phyloP scores from a whole-genome alignment of 2,888 invertebrate genomes.

The Yponomeuta plumbellus region DNA sequence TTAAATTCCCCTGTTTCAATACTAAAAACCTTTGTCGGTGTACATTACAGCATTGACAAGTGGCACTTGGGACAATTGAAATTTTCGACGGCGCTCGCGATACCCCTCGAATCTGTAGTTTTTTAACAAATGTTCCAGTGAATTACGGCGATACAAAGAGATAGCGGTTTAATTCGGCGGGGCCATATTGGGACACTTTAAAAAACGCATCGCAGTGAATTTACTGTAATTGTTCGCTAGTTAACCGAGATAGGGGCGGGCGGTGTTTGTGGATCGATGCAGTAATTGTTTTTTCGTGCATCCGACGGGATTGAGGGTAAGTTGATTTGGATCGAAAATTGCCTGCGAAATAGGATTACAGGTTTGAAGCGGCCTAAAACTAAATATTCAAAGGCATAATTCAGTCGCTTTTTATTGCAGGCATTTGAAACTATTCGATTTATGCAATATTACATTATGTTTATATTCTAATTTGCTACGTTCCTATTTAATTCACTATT shows the following conservation, averaged over 20 bases:
- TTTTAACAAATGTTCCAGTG: constrained; percentile 72
- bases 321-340: not conserved
- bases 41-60: constrained; percentile 36
- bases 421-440: no score
- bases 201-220: constrained; percentile 70
- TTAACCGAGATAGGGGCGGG: constrained; percentile 48
- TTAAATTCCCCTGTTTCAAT: constrained; percentile 19
- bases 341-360: not conserved
- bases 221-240: constrained; percentile 76
- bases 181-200: constrained; percentile 67
- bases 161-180: constrained; percentile 47
- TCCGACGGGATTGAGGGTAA: not conserved
- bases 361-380: no score
- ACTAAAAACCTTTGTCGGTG: constrained; percentile 23
- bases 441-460: no score
- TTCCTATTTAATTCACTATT: no score
- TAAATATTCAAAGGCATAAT: no score
- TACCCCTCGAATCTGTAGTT: constrained; percentile 62
- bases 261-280: constrained; percentile 1
- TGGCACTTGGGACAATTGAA: constrained; percentile 66
- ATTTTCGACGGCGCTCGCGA: constrained; percentile 55
- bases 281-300: not conserved
- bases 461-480: no score
- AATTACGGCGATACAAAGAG: constrained; percentile 43
- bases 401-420: no score